A percentile compares a stretch with the other conserved stretches of the same genome.
phyloP scores from a whole-genome alignment of 2,113 vertebrate species.

The Toxostoma redivivum region DNA sequence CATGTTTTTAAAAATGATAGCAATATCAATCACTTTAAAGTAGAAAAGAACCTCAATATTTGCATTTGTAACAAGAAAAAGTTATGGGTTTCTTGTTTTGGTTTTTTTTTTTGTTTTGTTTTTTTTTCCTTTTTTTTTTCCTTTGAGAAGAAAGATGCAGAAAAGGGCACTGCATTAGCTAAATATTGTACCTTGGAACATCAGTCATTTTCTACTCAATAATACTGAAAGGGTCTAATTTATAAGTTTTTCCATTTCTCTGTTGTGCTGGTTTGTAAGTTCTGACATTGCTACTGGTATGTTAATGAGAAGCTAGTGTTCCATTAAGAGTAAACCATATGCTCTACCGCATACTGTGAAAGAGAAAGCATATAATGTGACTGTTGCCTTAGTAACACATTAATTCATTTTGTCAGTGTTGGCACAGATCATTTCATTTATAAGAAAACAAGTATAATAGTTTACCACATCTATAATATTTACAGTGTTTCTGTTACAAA shows the following conservation, averaged over 20 bases:
- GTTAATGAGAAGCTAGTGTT: constrained; percentile 87
- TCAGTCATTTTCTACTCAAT: constrained; percentile 80
- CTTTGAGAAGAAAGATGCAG: constrained; percentile 66
- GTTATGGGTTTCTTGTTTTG: not conserved
- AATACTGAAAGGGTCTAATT: constrained; percentile 80
- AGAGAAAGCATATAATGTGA: constrained; percentile 89
- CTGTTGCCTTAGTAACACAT: constrained; percentile 97
- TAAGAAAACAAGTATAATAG: constrained; percentile 91
- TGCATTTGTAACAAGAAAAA: constrained; percentile 67
- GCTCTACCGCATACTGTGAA: constrained; percentile 85
- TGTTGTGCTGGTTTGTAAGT: constrained; percentile 82
- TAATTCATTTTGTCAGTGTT: constrained; percentile 90
- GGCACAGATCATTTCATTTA: constrained; percentile 88
- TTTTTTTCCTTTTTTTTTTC: not conserved
- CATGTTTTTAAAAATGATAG: constrained; percentile 40
- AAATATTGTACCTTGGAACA: constrained; percentile 80
- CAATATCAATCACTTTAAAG: constrained; percentile 56
- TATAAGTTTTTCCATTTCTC: constrained; percentile 79
- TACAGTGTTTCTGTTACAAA: constrained; percentile 92
- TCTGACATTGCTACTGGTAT: constrained; percentile 86
- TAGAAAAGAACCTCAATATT: constrained; percentile 63
- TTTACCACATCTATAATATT: constrained; percentile 92
- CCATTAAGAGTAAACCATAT: constrained; percentile 88
- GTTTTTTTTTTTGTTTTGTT: not conserved
- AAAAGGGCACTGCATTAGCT: constrained; percentile 75